These are phyloP conservation scores for Dermatemys mawii DNA, from an alignment of 2,113 vertebrate genomes.

Conservation along the genomic window DNA sequence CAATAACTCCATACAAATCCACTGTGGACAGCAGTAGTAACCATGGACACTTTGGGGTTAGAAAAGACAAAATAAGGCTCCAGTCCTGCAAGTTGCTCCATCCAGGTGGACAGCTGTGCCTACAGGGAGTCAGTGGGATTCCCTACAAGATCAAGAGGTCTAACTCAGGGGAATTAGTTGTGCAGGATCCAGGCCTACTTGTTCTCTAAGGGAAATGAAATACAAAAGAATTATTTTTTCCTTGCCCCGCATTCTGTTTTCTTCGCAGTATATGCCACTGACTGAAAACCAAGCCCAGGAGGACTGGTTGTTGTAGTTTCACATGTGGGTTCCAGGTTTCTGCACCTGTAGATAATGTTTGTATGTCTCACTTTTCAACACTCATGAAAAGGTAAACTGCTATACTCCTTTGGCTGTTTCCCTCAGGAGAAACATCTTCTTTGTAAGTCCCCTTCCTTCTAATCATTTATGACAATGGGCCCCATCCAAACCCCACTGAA, in stretches of 20 bases:
- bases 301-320: constrained; percentile 5
- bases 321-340: constrained; percentile 5
- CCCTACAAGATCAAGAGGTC: not conserved
- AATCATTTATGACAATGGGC: not conserved
- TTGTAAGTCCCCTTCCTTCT: not conserved
- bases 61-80: not conserved
- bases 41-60: not conserved
- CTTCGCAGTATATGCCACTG: not conserved
- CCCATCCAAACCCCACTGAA: not conserved
- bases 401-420: not conserved
- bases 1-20: not conserved
- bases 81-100: not conserved
- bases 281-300: constrained; percentile 19
- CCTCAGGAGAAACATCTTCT: not conserved
- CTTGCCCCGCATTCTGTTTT: not conserved
- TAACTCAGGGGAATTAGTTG: not conserved
- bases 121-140: not conserved
- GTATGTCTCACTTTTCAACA: constrained; percentile 6
- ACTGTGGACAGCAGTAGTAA: not conserved
- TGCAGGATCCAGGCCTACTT: not conserved
- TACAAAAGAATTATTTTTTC: not conserved
- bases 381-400: not conserved
- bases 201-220: not conserved
- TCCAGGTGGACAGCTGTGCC: not conserved
- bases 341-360: constrained; percentile 20